These are phyloP conservation scores for Xanthorhoe designata DNA, from an alignment of 2,888 invertebrate genomes.

Conservation along the genomic window DNA sequence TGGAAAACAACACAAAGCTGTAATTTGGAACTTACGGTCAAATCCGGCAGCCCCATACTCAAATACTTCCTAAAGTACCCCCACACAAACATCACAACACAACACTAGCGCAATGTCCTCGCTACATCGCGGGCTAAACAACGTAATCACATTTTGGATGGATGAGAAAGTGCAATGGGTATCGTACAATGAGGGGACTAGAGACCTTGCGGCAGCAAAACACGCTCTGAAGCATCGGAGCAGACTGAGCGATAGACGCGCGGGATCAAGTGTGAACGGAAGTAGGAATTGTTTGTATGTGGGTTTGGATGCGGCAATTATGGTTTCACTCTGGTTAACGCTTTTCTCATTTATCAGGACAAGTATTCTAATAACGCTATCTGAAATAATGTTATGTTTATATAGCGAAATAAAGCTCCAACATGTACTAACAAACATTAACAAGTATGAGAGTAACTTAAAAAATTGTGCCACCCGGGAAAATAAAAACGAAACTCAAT, in stretches of 20 bases:
- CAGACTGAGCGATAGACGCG: constrained; percentile 60
- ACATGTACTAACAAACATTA: not conserved
- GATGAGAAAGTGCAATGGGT: constrained; percentile 29
- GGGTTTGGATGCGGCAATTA: constrained; percentile 54
- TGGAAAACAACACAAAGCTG: not conserved
- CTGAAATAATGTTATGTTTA: too few relatives aligned
- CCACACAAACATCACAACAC: constrained; percentile 77
- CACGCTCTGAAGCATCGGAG: constrained; percentile 78
- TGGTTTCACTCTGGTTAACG: not conserved
- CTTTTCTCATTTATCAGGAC: not conserved
- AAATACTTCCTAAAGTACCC: constrained; percentile 68
- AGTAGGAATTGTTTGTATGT: constrained; percentile 26
- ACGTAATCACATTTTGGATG: constrained; percentile 43
- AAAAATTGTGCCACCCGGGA: not conserved
- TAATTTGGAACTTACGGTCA: constrained; percentile 72
- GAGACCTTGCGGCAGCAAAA: constrained; percentile 81
- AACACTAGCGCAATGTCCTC: constrained; percentile 46
- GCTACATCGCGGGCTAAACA: constrained; percentile 49
- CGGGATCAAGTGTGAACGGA: constrained; percentile 38
- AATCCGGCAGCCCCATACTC: constrained; percentile 79
- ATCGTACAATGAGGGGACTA: constrained; percentile 30
- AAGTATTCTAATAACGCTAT: not conserved
- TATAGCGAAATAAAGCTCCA: not conserved
- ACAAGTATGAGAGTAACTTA: not conserved
- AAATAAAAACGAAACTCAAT: not conserved